Conservation (phyloP, 2,797 vertebrate genomes). For the Cossypha polioptera region DNA sequence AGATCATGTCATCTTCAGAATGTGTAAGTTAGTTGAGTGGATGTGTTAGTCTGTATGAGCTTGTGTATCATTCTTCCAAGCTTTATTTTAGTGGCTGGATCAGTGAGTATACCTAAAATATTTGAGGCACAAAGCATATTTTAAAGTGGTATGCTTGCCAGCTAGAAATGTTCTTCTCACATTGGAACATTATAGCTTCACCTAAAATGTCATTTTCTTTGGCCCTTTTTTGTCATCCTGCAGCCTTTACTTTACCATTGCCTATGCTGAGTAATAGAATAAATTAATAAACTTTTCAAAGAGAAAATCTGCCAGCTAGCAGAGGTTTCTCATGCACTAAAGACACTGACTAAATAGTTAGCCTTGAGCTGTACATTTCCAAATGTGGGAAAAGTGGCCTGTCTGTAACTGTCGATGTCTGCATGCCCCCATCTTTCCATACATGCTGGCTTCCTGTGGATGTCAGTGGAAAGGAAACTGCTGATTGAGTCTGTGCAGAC, state of each 20-base stretch:
- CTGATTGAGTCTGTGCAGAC: conserved; percentile 63
- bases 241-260: background rate
- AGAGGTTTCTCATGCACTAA: background rate
- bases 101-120: background rate
- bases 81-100: background rate
- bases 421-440: conserved; percentile 51
- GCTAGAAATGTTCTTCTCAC: background rate
- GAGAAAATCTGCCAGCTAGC: background rate
- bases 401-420: conserved; percentile 46
- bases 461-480: conserved; percentile 62
- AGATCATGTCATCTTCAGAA: background rate
- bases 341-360: background rate
- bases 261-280: conserved; percentile 12
- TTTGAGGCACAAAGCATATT: background rate
- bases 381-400: conserved; percentile 54
- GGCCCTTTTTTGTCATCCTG: background rate
- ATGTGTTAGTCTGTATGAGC: background rate
- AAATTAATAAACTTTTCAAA: background rate
- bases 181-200: background rate
- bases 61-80: background rate
- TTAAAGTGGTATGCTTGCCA: background rate
- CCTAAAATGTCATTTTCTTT: conserved; percentile 5
- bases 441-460: conserved; percentile 49
- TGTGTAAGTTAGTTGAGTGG: background rate
- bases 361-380: conserved; percentile 13